Base-by-base conservation (phyloP, 2,113 vertebrate genomes). In the Dromaius novaehollandiae region DNA sequence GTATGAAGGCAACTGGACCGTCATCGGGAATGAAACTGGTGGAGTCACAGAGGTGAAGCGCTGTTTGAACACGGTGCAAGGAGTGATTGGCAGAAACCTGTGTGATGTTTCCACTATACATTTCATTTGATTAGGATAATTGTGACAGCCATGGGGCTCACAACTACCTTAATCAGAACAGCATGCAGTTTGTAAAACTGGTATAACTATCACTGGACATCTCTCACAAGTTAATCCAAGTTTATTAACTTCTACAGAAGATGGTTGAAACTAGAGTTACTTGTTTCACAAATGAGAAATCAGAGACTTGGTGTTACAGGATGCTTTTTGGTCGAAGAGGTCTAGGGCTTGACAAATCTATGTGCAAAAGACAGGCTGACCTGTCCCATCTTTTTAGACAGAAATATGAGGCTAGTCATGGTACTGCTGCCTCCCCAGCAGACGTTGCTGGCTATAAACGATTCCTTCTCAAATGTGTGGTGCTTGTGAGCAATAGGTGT, bases 41-140 rank as follows among this genome's bases (percentile, higher is more conserved):
- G 24, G 74, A 85, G 44, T 86, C 42, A 22, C 36, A 42, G 46
- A 63, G n/a, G 25, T 0, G 0, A 30, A 71, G 30, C 46, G 80
- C 20, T 6, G 3, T 58, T 44, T 34, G 38, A 71, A 53, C 2
- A 6, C 21, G 0, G 0, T 25, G 32, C 8, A 1, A 14, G 32
- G 63, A 40, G 38, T 18, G 63, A 11, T 65, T 40, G 36, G 46
- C 21, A 68, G 68, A 63, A 79, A 89, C 13, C 19, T 46, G 28
- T 13, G 44, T 14, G 44, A 46, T 14, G 44, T 46, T 46, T 15
- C 44, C 14, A 14, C 44, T 46, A 14, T 46, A 5, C 6, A 0
- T 30, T 58, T 2, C 9, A 32, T 60, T 14, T 19, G 10, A 6
- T 28, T 4, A 6, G 44, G 56, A 30, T 82, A 1, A 55, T 36